Evolutionary conservation across 2,797 vertebrate genomes (phyloP).

Genomic region (Falco cherrug): DNA sequence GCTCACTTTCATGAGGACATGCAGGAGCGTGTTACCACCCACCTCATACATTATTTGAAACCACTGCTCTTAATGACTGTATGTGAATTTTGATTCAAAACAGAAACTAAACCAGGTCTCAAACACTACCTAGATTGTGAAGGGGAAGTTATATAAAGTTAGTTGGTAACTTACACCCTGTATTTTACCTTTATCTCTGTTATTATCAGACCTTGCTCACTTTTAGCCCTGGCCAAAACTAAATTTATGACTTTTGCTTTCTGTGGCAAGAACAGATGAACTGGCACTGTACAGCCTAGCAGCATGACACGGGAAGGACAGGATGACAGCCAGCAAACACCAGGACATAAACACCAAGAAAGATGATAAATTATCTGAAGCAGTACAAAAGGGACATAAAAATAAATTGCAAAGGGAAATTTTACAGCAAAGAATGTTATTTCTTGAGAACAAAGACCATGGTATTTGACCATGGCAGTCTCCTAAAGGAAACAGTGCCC

Average conservation of each 20-base stretch:
- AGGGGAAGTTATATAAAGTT: not conserved
- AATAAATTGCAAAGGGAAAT: not conserved
- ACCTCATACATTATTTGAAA: not conserved
- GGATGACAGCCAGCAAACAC: not conserved
- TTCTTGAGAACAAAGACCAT: not conserved
- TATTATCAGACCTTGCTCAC: not conserved
- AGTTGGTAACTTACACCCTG: accelerated
- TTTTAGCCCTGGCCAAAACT: not conserved
- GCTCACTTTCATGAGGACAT: not conserved
- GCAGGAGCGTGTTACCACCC: slow-evolving; percentile 4
- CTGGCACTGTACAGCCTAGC: not conserved
- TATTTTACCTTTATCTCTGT: not conserved
- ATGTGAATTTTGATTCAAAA: not conserved
- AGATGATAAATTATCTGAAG: not conserved
- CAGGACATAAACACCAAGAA: not conserved
- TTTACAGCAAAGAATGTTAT: not conserved
- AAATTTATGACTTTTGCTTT: not conserved
- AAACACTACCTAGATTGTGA: not conserved
- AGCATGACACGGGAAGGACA: not conserved
- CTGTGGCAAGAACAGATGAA: not conserved
- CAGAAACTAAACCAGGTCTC: not conserved
- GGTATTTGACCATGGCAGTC: not conserved
- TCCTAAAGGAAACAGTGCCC: not conserved
- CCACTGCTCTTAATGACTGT: not conserved
- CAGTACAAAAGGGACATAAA: not conserved